phyloP scores from a whole-genome alignment of 2,888 invertebrate genomes.

The Chelonus formosanus region DNA sequence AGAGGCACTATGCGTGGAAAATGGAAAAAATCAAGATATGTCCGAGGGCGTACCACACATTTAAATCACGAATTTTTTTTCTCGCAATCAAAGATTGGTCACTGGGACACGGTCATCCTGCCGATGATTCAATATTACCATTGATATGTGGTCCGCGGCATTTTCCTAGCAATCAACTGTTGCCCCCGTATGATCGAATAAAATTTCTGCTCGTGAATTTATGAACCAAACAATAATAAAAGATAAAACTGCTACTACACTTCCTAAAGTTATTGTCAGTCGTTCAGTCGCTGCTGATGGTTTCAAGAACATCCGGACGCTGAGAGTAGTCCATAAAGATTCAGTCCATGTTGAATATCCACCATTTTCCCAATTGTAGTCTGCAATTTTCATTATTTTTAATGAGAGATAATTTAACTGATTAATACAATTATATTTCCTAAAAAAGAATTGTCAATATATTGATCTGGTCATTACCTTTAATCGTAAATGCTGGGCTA shows the following conservation, averaged over 20 bases:
- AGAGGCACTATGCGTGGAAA: constrained; percentile 8
- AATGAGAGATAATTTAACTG: background rate
- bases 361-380: constrained; percentile 80
- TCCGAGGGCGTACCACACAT: constrained; percentile 62
- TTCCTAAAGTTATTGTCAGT: constrained; percentile 68
- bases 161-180: constrained; percentile 57
- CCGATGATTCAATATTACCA: constrained; percentile 52
- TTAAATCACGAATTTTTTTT: constrained; percentile 22
- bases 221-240: constrained; percentile 68
- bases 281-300: constrained; percentile 72
- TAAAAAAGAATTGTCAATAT: too few species aligned
- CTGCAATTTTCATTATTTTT: constrained; percentile 60
- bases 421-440: too few species aligned
- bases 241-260: constrained; percentile 66
- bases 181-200: constrained; percentile 61
- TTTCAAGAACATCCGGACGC: constrained; percentile 80
- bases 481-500: constrained; percentile 84
- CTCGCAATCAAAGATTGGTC: constrained; percentile 52
- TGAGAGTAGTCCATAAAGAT: constrained; percentile 81
- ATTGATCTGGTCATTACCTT: constrained; percentile 66
- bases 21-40: constrained; percentile 38
- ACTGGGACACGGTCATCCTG: constrained; percentile 51
- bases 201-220: constrained; percentile 65
- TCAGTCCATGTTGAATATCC: constrained; percentile 89
- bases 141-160: constrained; percentile 60